Evolutionary conservation across 2,797 vertebrate species (phyloP), one percentile per base, ranked within the genome.

Genomic region (Chlorospingus flavigularis): DNA sequence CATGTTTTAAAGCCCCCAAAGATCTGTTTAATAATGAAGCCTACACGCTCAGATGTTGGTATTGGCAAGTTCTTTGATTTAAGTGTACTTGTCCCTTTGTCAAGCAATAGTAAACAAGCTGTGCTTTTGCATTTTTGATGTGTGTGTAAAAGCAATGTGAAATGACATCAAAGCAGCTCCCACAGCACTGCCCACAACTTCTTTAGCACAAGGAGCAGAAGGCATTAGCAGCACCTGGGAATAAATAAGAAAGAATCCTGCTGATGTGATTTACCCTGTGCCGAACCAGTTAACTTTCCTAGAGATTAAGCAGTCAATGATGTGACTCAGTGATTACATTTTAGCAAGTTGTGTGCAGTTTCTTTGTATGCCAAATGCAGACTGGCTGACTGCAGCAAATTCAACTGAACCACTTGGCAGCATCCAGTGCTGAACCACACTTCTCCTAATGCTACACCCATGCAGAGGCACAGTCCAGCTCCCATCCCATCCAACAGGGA

Each of bases 251-350:
- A 87, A 77, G 65, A 96, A 95, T 95, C 96, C 92, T 97, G 91
- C 91, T 96, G 94, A 97, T 90, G 87, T 31, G 67, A 73, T 80
- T 51, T 79, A 58, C 60, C 77, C 88, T 93, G 86, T 79, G 91
- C 58, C 2, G 57, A 96, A 94, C 95, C 96, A 95, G 90, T 95
- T 94, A 95, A 96, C 84, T 97, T 97, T 97, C 86, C 95, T 94
- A 50, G 95, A 97, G 90, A 97, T 96, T 96, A 89, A 71, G 86
- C 73, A 89, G 66, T 95, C 92, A 97, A 42, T 90, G 94, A 96
- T 90, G 96, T 97, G 95, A 96, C 94, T 96, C 96, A 92, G 93
- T 96, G 96, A 97, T 96, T 97, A 97, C 92, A 94, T 96, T 97
- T 98, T 96, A 97, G 95, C 92, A 97, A 92, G 86, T 91, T 84